Base-by-base conservation (phyloP, 2,888 invertebrate genomes). In the Archaeoteleia sp. region DNA sequence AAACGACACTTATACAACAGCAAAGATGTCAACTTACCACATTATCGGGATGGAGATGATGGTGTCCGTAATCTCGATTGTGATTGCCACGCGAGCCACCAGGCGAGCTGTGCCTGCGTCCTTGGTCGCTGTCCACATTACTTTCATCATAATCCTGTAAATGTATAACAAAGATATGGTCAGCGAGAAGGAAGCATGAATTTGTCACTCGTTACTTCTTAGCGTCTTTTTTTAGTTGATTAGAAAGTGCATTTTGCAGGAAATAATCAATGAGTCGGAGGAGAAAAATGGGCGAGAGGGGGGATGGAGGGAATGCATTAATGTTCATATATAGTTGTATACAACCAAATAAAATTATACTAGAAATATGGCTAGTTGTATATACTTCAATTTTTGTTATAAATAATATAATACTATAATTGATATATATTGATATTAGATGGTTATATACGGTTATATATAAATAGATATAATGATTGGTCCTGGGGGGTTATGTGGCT, bases 61-160 rank as follows among this genome's bases (percentile, higher is more conserved):
- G 82, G 67, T 82, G 83, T 5, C 74, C 67, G 72, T 83, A 84
- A 49, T 84, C 83, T 20, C 84, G 89, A 37, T 90, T 89, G 84
- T 90, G 90, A 82, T 91, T 91, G 73, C 91, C 89, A 74, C 91
- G 86, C 15, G 91, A 90, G 78, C 90, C 90, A 66, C 91, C 91
- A 40, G 91, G 92, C 70, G 91, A 92, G 39, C 91, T 92, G 85
- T 91, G 92, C 69, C 92, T 87, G 74, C 92, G 87, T 25, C 88
- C 86, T 34, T 90, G 87, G 74, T 90, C 89, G 53, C 89, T 89
- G 73, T 91, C 91, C 83, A 85, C 79, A 43, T 91, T 90, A 51
- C 91, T 90, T 68, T 91, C 91, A 75, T 91, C 89, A 84, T 94
- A 94, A 83, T 94, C 94, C 84, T 94, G 87, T 2, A 80, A 81